Evolutionary conservation across 2,113 vertebrate species (phyloP), one percentile per base, ranked within the genome.

Genomic region (Percopsis transmontana): DNA sequence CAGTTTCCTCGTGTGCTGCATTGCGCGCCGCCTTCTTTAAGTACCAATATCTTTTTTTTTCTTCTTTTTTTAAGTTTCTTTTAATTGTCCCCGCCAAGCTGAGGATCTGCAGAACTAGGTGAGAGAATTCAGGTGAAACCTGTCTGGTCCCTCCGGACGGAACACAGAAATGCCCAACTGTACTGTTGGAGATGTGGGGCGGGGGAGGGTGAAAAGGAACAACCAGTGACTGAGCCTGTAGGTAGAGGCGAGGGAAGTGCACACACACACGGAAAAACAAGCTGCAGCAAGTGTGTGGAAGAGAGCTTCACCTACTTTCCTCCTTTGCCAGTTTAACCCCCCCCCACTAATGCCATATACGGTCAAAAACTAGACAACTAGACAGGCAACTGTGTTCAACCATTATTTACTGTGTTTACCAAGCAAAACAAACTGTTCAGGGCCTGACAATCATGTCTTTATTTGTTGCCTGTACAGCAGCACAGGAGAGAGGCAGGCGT

Each of bases 201-300:
- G 48, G 56, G 64, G 53, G 41, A 57, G 65, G 14, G 24, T 54
- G 15, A 9, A 2, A 12, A 42, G 45, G 42, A 16, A 58, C 48
- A 61, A 52, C 60, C 69, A 62, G 64, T 69, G 27, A 68, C 58
- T 74, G 51, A 63, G 42, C 33, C 47, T 47, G 39, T 44, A 20
- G 44, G 38, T 16, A 55, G 4, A 24, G 19, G 19, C 16, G n/a
- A 54, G 48, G 1, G 62, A 18, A 52, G 12, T 16, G 41, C 39
- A 41, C 56, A 20, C 60, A 62, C 45, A 50, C 45, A 51, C 44
- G 62, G 65, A 21, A 58, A 60, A 70, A 56, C 69, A 72, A 73
- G 63, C 73, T 58, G 51, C 76, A 67, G 76, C 66, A 67, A 68
- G 77, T 15, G 39, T 42, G 45, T 44, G 21, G 41, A 47, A 58